Conservation (phyloP, 2,113 vertebrate genomes). For the Albula goreensis region DNA sequence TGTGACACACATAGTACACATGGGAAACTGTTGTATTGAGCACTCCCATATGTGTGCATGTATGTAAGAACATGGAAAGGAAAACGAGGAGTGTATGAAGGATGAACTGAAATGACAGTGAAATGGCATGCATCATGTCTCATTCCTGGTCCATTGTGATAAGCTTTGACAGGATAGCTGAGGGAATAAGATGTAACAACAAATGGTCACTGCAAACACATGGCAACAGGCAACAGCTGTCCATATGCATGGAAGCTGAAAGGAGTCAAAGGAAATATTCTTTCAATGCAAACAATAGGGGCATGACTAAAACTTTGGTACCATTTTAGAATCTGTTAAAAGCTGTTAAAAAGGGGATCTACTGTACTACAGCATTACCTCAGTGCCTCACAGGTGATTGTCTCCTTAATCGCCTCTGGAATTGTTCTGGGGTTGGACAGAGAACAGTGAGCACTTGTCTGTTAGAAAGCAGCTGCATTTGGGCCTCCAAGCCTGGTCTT, state of each 20-base stretch:
- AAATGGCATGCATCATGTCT: not conserved
- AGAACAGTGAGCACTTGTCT: not conserved
- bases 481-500: not conserved
- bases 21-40: no score
- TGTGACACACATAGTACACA: no score
- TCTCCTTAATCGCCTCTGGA: not conserved
- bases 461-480: not conserved
- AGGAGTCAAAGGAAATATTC: not conserved
- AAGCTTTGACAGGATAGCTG: not conserved
- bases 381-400: not conserved
- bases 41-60: no score
- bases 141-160: not conserved
- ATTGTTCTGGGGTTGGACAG: not conserved
- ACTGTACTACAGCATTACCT: not conserved
- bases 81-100: not conserved
- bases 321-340: not conserved
- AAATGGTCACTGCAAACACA: not conserved
- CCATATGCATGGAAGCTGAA: not conserved
- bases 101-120: no score
- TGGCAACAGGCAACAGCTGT: not conserved
- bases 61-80: no score
- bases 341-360: not conserved
- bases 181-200: not conserved
- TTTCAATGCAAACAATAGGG: not conserved
- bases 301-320: not conserved